Conservation (phyloP, 2,888 invertebrate genomes). For the Allacma fusca region DNA sequence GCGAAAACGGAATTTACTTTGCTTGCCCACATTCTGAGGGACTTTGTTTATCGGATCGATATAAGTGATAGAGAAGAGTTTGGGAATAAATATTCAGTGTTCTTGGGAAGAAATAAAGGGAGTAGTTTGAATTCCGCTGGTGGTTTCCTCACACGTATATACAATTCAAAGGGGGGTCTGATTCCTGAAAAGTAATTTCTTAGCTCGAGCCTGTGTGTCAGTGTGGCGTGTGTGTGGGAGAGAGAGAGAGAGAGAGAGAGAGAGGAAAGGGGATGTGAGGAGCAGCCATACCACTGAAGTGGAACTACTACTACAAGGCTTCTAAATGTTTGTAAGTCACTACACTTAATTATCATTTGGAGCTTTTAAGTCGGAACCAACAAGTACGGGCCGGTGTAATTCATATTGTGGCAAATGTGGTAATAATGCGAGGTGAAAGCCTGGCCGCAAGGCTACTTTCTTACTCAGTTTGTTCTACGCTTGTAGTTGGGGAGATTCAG, state of each 20-base stretch:
- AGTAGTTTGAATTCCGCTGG: too few relatives aligned
- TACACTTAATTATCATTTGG: conserved; percentile 3
- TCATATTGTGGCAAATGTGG: conserved; percentile 13
- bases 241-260: too few relatives aligned
- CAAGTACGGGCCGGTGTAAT: background rate
- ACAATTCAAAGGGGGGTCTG: too few relatives aligned
- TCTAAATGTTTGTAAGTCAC: conserved; percentile 6
- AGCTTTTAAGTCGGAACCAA: background rate
- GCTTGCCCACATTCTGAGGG: too few relatives aligned
- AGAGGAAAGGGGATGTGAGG: background rate
- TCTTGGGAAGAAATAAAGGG: too few relatives aligned
- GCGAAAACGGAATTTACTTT: too few relatives aligned
- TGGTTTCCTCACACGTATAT: too few relatives aligned
- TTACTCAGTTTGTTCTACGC: background rate
- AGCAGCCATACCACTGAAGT: conserved; percentile 4
- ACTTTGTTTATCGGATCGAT: too few relatives aligned
- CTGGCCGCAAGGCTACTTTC: background rate
- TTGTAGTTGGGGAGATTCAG: too few relatives aligned
- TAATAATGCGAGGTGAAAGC: conserved; percentile 12
- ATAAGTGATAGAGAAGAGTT: too few relatives aligned
- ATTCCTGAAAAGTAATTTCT: background rate
- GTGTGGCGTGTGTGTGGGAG: too few relatives aligned
- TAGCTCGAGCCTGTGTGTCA: background rate
- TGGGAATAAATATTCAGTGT: too few relatives aligned
- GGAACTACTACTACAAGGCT: background rate